A percentile compares a stretch with the other conserved stretches of the same genome.
phyloP scores from a whole-genome alignment of 2,888 invertebrate species.

The Andrena flavipes region DNA sequence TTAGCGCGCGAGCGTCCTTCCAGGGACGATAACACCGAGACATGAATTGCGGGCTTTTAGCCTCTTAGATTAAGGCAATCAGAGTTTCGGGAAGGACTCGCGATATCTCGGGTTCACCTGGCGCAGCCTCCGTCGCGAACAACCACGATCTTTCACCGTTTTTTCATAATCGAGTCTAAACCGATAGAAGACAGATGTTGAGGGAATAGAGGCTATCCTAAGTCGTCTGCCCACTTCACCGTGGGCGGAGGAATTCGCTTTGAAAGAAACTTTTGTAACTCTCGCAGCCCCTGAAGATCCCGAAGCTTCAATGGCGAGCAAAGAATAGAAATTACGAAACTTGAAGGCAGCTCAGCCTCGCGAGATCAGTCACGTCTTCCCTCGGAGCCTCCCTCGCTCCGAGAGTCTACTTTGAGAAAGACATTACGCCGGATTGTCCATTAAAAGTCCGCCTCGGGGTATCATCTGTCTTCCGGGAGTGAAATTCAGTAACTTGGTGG shows the following conservation, averaged over 20 bases:
- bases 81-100: slow-evolving; percentile 35
- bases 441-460: not conserved
- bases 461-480: not conserved
- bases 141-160: slow-evolving; percentile 51
- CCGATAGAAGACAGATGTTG: slow-evolving; percentile 34
- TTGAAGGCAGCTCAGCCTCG: not conserved
- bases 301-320: not conserved
- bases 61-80: not conserved
- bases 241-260: slow-evolving; percentile 23
- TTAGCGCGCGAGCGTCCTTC: not conserved
- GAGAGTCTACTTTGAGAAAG: slow-evolving; percentile 5
- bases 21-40: not conserved
- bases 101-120: slow-evolving; percentile 18
- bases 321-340: slow-evolving; percentile 33
- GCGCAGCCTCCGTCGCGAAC: slow-evolving; percentile 16
- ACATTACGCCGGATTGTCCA: not conserved
- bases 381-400: not conserved
- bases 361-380: slow-evolving; percentile 9
- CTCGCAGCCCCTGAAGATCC: not conserved
- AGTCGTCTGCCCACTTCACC: not conserved
- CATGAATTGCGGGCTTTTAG: not conserved
- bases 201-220: not conserved
- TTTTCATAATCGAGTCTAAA: slow-evolving; percentile 10
- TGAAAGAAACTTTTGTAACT: slow-evolving; percentile 31
- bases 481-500: slow-evolving; percentile 12